Base-by-base conservation (phyloP, 2,888 invertebrate genomes). In the Dasypogon diadema region DNA sequence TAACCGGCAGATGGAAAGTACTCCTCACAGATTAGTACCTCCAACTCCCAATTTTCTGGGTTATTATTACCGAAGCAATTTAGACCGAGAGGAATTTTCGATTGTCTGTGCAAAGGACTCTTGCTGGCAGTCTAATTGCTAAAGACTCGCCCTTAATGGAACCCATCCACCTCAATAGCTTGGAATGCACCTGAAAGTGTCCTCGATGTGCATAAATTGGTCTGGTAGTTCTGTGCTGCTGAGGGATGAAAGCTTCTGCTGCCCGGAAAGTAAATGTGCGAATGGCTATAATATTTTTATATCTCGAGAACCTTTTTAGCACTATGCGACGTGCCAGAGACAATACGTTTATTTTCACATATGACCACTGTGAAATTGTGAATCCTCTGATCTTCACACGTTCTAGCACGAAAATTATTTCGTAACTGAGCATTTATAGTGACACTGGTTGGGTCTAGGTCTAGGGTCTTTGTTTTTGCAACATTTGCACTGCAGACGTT, bases 151-250 rank as follows among this genome's bases (percentile, higher is more conserved):
- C 60, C 16, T 18, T 34, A 60, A 60, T 60, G 60, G 60, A 60
- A 18, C 37, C 42, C 21, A 4, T 22, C 37, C 37, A 8, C 37
- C 22, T 42, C 34, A 60, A 60, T 60, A 60, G 60, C 37, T 10
- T 21, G 60, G 60, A 60, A 60, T 60, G 60, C 58, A 60, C 60
- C 60, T 60, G 60, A 34, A 60, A 60, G 16, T 34, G 21, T 16
- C 21, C 34, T 34, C 5, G 18, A 18, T 37, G 37, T 60, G 34
- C 37, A 60, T 60, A 60, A 60, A 60, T 42, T 37, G 60, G 16
- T 21, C 37, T 37, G 60, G 10, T 37, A 21, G 60, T 14, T 30
- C 30, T 16, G n/a, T 18, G n/a, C 30, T 24, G 24, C 14, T 12
- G 10, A 18, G 37, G 10, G 42, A 42, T 42, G 42, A 42, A 42